Percentiles rank a stretch among this genome's conserved stretches.
These are phyloP conservation scores for Copsychus sechellarum DNA, from an alignment of 2,113 vertebrate genomes.

Conservation along the genomic window DNA sequence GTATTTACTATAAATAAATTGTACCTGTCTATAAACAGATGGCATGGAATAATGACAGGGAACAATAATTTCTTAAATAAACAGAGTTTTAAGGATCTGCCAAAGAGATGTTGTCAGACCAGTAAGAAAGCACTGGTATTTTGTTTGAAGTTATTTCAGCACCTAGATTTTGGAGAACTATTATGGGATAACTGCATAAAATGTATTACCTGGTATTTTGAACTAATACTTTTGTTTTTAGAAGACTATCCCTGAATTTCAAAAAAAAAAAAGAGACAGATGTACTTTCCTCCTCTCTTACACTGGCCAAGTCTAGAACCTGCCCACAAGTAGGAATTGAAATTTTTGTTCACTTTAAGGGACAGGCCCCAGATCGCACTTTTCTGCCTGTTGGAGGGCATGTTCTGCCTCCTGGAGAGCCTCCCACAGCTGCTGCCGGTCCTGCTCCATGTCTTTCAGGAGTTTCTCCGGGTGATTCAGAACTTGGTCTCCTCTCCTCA, in stretches of 20 bases:
- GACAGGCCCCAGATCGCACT: no score
- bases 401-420: constrained; percentile 80
- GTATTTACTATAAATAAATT: neutral
- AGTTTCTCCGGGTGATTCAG: constrained; percentile 76
- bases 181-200: constrained; percentile 39
- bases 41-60: neutral
- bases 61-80: neutral
- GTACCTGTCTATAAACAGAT: neutral
- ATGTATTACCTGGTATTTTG: constrained; percentile 30
- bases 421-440: constrained; percentile 83
- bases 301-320: no score
- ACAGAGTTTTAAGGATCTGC: neutral
- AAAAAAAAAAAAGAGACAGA: no score
- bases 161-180: neutral
- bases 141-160: neutral
- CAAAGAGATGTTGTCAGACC: neutral
- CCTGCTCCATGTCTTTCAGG: constrained; percentile 85
- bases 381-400: constrained; percentile 68
- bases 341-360: no score
- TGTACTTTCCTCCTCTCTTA: no score
- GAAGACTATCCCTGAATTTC: constrained; percentile 79
- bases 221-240: constrained; percentile 64
- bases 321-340: no score
- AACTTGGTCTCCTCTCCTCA: constrained; percentile 85
- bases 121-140: neutral